Conservation (phyloP, 1,140 invertebrate genomes). For the Maconellicoccus hirsutus region DNA sequence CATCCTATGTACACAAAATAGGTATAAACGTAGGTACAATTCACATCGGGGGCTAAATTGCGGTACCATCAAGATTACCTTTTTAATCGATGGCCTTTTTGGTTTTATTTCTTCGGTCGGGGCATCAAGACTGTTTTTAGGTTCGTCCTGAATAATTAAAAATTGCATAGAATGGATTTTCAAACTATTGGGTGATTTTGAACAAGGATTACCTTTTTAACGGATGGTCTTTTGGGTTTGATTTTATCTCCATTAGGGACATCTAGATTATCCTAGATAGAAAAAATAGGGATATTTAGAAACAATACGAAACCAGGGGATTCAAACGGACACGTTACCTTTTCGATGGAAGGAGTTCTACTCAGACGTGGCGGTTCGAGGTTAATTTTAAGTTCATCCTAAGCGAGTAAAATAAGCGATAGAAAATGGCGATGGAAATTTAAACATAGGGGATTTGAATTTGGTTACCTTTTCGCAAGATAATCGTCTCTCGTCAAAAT, state of each 20-base stretch:
- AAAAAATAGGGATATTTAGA: background rate
- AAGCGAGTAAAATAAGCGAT: background rate
- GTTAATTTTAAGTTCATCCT: background rate
- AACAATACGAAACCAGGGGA: background rate
- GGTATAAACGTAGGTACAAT: background rate
- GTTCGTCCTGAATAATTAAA: background rate
- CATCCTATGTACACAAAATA: slow-evolving; percentile 4
- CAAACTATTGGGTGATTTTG: background rate
- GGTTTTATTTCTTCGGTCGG: background rate
- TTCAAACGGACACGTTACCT: background rate
- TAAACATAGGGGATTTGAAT: background rate
- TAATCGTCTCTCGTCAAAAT: background rate
- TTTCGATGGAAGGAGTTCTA: background rate
- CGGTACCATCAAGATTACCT: background rate
- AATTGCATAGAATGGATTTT: background rate
- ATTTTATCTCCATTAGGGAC: background rate
- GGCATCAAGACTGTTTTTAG: background rate
- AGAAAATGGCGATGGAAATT: background rate
- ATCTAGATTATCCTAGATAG: background rate
- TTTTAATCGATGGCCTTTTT: background rate
- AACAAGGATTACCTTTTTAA: background rate
- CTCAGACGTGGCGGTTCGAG: background rate
- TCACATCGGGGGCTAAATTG: background rate
- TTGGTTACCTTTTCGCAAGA: background rate
- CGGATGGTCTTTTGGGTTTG: slow-evolving; percentile 1